phyloP scores from a whole-genome alignment of 2,797 vertebrate genomes.

The Poeciliopsis paucimaculata region DNA sequence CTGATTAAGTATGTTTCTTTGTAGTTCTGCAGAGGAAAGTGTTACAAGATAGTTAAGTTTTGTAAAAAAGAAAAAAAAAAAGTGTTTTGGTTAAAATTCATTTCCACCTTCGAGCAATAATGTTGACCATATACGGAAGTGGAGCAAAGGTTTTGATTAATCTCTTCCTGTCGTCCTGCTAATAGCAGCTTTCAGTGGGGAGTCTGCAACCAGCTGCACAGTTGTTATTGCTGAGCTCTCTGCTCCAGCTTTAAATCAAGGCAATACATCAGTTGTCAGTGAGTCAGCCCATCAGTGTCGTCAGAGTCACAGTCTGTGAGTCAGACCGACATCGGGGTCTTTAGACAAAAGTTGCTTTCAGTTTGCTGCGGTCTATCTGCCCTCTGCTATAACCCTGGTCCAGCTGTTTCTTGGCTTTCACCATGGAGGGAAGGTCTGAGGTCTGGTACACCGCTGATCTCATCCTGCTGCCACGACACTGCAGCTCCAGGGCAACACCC shows the following conservation, averaged over 20 bases:
- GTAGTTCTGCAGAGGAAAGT: not conserved
- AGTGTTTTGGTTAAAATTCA: not conserved
- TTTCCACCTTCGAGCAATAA: not conserved
- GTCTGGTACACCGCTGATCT: constrained; percentile 82
- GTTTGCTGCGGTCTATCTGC: constrained; percentile 74
- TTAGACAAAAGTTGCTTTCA: constrained; percentile 95
- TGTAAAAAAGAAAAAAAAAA: not conserved
- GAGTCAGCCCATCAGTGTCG: not conserved
- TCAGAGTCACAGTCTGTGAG: constrained; percentile 8
- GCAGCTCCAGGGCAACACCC: constrained; percentile 79
- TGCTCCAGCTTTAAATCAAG: constrained; percentile 11
- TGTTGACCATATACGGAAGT: constrained; percentile 17
- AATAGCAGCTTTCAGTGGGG: constrained; percentile 16
- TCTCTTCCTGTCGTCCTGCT: constrained; percentile 20
- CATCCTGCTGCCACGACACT: constrained; percentile 80
- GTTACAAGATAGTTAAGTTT: not conserved
- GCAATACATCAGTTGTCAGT: constrained; percentile 36
- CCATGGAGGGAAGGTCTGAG: constrained; percentile 78
- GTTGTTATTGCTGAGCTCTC: constrained; percentile 20
- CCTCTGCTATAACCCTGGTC: constrained; percentile 54
- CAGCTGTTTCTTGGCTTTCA: constrained; percentile 69
- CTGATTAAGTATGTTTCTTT: not conserved
- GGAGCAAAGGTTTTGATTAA: constrained; percentile 39
- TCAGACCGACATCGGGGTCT: not conserved
- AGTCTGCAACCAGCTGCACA: constrained; percentile 36